phyloP scores from a whole-genome alignment of 1,140 invertebrate species.

The Homarus americanus region DNA sequence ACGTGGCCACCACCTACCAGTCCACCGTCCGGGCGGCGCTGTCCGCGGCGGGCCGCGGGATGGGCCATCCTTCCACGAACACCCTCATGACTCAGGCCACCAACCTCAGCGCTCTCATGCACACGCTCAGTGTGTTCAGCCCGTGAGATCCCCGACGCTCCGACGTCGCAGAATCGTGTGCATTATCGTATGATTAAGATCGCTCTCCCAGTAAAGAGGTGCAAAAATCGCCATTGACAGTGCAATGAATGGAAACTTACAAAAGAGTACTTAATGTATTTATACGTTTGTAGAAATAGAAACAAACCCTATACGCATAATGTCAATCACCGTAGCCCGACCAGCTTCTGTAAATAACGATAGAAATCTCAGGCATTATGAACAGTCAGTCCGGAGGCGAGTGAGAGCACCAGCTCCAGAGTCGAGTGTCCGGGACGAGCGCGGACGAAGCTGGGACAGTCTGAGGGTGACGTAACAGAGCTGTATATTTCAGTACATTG shows the following conservation, averaged over 20 bases:
- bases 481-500: conserved; percentile 47
- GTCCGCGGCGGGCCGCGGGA: conserved; percentile 77
- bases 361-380: conserved; percentile 62
- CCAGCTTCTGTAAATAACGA: conserved; percentile 55
- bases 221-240: conserved; percentile 82
- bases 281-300: conserved; percentile 60
- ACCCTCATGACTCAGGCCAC: conserved; percentile 85
- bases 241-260: conserved; percentile 79
- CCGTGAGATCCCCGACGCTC: conserved; percentile 79
- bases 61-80: conserved; percentile 80
- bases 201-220: conserved; percentile 74
- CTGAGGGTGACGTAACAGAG: conserved; percentile 39
- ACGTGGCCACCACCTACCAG: conserved; percentile 87
- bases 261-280: conserved; percentile 66
- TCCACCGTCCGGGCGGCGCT: conserved; percentile 79
- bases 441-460: background rate
- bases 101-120: conserved; percentile 86
- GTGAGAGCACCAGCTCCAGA: conserved; percentile 7
- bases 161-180: conserved; percentile 17
- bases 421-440: background rate
- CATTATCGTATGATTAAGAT: conserved; percentile 67
- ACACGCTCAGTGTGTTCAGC: conserved; percentile 89
- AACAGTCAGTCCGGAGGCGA: conserved; percentile 31
- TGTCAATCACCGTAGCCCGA: conserved; percentile 36
- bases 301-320: conserved; percentile 24